Conservation (phyloP, 2,888 invertebrate species). For the Acanthosepion lycidas region DNA sequence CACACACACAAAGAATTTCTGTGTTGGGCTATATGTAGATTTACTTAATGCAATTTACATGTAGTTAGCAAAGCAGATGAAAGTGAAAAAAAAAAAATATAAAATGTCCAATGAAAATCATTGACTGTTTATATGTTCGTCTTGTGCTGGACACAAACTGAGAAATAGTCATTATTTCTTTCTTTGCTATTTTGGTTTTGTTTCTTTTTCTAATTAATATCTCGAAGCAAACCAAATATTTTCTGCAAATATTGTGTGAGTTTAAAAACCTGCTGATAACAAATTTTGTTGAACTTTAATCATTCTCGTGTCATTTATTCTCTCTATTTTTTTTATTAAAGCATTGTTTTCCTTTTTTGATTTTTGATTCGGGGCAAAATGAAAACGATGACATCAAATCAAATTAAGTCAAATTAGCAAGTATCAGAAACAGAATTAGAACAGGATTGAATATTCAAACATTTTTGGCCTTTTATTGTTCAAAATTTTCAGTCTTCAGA, state of each 20-base stretch:
- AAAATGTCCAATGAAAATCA: neutral
- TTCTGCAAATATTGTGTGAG: neutral
- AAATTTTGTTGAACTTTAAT: neutral
- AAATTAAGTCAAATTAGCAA: slow-evolving; percentile 9
- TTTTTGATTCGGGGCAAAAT: neutral
- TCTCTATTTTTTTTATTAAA: neutral
- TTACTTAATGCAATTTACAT: neutral
- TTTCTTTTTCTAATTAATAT: slow-evolving; percentile 9
- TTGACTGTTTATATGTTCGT: neutral
- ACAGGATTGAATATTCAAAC: neutral
- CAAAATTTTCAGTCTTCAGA: neutral
- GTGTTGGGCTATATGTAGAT: neutral
- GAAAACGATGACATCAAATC: slow-evolving; percentile 2
- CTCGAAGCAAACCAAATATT: slow-evolving; percentile 1
- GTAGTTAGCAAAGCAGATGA: neutral
- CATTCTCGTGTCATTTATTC: neutral
- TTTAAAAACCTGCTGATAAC: neutral
- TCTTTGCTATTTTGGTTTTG: neutral
- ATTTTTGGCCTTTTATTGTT: neutral
- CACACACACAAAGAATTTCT: neutral
- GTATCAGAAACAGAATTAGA: slow-evolving; percentile 8
- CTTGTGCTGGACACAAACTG: neutral
- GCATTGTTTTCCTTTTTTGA: neutral
- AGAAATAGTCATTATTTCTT: neutral
- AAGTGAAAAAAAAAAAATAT: neutral